phyloP scores from a whole-genome alignment of 2,888 invertebrate species.

The Volucella inflata region DNA sequence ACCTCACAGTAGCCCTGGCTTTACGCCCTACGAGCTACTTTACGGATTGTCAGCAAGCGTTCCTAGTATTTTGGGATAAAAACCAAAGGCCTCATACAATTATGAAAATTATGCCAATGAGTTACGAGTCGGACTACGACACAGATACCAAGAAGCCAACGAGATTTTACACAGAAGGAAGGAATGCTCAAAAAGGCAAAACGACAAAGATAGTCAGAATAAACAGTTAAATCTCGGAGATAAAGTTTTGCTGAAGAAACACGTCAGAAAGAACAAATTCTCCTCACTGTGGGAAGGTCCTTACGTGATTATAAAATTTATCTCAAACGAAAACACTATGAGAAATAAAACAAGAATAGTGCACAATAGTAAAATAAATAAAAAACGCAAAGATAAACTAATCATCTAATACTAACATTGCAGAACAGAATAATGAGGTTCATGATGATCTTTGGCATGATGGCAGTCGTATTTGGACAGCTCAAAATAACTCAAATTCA shows the following conservation, averaged over 20 bases:
- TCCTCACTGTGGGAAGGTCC: constrained; percentile 7
- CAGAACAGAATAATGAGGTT: too few species aligned
- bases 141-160: constrained; percentile 12
- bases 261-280: constrained; percentile 11
- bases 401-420: too few species aligned
- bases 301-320: background rate
- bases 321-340: constrained; percentile 2
- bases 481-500: background rate
- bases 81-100: too few species aligned
- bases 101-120: constrained; percentile 4
- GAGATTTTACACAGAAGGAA: background rate
- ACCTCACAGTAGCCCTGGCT: too few species aligned
- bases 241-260: constrained; percentile 7
- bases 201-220: background rate
- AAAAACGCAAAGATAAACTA: background rate
- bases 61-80: background rate
- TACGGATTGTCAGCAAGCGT: too few species aligned
- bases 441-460: too few species aligned
- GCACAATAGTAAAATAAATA: too few species aligned
- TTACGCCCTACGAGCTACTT: too few species aligned
- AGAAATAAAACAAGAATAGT: background rate
- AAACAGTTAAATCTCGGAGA: constrained; percentile 4
- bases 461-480: too few species aligned
- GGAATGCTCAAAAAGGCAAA: background rate
- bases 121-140: background rate